phyloP scores from a whole-genome alignment of 2,888 invertebrate species.

The Catonia carolina region DNA sequence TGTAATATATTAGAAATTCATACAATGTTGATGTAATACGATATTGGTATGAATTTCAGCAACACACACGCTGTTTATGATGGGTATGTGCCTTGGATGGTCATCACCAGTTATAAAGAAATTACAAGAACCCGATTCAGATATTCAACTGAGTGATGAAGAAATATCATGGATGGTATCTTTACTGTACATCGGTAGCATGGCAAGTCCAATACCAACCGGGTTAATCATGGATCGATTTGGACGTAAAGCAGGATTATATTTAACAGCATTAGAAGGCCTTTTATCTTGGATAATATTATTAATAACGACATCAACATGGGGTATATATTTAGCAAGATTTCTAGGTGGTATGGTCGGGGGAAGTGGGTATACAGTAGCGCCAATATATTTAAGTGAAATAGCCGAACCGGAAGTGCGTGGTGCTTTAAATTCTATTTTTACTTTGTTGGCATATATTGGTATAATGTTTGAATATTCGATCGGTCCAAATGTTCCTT shows the following conservation, averaged over 20 bases:
- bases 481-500: conserved; percentile 43
- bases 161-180: conserved; percentile 27
- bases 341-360: conserved; percentile 31
- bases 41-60: conserved; percentile 10
- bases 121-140: conserved; percentile 19
- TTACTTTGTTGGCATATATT: conserved; percentile 41
- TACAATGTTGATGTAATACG: too few relatives aligned
- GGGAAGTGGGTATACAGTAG: conserved; percentile 34
- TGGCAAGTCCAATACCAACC: conserved; percentile 27
- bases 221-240: conserved; percentile 28
- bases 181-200: conserved; percentile 26
- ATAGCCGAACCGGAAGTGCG: conserved; percentile 24
- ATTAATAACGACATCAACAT: conserved; percentile 10
- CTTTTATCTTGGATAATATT: conserved; percentile 28
- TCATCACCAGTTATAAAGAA: conserved; percentile 27
- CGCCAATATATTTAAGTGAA: conserved; percentile 35
- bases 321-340: conserved; percentile 20
- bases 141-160: conserved; percentile 21
- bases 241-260: conserved; percentile 27
- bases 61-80: conserved; percentile 20
- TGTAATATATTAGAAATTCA: too few relatives aligned
- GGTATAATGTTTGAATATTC: conserved; percentile 42
- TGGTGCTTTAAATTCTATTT: conserved; percentile 23
- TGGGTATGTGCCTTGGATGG: conserved; percentile 30
- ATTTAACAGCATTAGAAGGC: conserved; percentile 17